Evolutionary conservation across 1,140 invertebrate species (phyloP), one percentile per base, ranked within the genome.

Genomic region (Mylabris phalerata): DNA sequence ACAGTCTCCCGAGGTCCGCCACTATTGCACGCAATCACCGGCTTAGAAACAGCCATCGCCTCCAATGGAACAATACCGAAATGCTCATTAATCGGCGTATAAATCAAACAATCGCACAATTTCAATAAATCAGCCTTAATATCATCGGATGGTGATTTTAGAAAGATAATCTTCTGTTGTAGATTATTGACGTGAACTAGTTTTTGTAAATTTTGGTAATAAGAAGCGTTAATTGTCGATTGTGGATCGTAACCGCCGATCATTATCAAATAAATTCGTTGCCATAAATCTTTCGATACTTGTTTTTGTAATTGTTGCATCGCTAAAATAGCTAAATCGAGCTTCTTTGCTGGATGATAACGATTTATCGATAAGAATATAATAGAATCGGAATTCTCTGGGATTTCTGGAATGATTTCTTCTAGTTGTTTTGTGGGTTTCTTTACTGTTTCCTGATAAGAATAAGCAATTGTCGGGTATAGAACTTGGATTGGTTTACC

Each of bases 11-110:
- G 85, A 0, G 97, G 97, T 1, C 98, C 98, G 27, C 98, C 98
- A 72, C 87, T 93, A 70, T 95, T 92, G 0, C 92, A 87, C 0
- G 97, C 98, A 63, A 99, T 87, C 0, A 99, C 95, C 13, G 96
- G 95, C 69, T 92, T 90, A 26, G 80, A 77, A 69, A 88, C 85
- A 71, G 92, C 94, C 98, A 99, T 99, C 0, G 96, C 95, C 80
- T 99, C 98, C 49, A 99, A 76, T 1, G 98, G 98, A 5, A 99
- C 98, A 71, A 99, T 99, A 4, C 98, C 98, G 83, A 99, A 99
- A 79, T 99, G 98, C 75, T 99, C 98, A 73, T 92, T 93, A 0
- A 86, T 82, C 3, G 98, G 98, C 13, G 98, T 99, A 65, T 99
- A 99, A 10, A 99, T 67, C 3, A 99, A 75, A 70, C 88, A 85